Base-by-base conservation (phyloP, 2,797 vertebrate genomes). In the Meda fulgida region DNA sequence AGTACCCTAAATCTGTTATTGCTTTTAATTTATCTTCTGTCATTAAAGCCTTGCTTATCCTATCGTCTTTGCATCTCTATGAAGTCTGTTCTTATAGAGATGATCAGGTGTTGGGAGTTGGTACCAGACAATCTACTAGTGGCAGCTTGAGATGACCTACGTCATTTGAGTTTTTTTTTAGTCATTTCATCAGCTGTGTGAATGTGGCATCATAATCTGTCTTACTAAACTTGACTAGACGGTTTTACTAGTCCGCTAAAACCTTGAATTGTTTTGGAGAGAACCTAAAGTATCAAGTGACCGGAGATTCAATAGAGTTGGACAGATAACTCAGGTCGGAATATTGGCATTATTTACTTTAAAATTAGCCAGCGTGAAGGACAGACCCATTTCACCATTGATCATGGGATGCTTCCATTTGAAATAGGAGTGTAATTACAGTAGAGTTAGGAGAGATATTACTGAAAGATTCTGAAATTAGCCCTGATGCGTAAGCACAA, bases 301-400 rank as follows among this genome's bases (percentile, higher is more conserved):
- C 60, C 3, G 0, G 71, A 51, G 75, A 63, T 72, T 83, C 40
- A 36, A 75, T n/a, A 72, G 77, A 86, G 38, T 67, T 80, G 63
- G 81, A 81, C 70, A 29, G 78, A 84, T 78, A 84, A 84, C 88
- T 90, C 89, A 90, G 89, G 89, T 88, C 72, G 65, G 89, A 88
- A 84, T 78, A 75, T 71, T 76, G 78, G 70, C 76, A 63, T 82
- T 81, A 70, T 84, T 86, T 71, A 70, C 82, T 67, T 48, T 66
- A 23, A 79, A 84, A 60, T 51, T 36, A 80, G 65, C 70, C 63
- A 88, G 43, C n/a, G n/a, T 75, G 78, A 73, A 75, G 72, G 63
- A 69, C 75, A 84, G 58, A 69, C 40, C 36, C n/a, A 79, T 29
- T 48, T 85, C 40, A 79, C 69, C 38, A 26, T 66, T 55, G n/a